Evolutionary conservation across 2,888 invertebrate species (phyloP).

Genomic region (Protonemura montana): DNA sequence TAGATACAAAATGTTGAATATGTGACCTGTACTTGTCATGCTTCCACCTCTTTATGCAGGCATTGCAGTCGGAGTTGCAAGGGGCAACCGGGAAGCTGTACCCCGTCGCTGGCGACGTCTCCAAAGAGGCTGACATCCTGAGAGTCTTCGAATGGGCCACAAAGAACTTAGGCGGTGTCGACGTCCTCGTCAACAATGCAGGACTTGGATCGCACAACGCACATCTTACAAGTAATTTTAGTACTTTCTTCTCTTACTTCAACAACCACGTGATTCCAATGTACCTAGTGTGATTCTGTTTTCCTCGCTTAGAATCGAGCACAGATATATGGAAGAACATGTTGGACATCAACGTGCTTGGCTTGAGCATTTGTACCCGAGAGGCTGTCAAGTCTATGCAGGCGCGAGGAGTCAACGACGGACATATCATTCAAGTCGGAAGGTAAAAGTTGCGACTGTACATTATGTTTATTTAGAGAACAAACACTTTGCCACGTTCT

Average conservation of each 20-base stretch:
- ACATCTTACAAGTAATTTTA: not conserved
- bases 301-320: slow-evolving; percentile 55
- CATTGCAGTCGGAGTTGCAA: not conserved
- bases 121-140: slow-evolving; percentile 19
- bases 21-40: too few relatives aligned
- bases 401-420: slow-evolving; percentile 54
- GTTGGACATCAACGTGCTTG: slow-evolving; percentile 57
- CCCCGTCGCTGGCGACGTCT: not conserved
- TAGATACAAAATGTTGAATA: too few relatives aligned
- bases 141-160: slow-evolving; percentile 14
- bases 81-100: slow-evolving; percentile 33
- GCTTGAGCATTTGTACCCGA: slow-evolving; percentile 55
- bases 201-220: not conserved
- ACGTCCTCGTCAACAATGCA: slow-evolving; percentile 33
- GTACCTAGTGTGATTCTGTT: not conserved
- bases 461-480: too few relatives aligned
- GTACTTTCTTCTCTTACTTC: too few relatives aligned
- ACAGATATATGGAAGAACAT: slow-evolving; percentile 55
- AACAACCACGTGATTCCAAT: too few relatives aligned
- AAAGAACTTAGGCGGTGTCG: slow-evolving; percentile 26
- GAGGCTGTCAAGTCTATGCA: slow-evolving; percentile 56
- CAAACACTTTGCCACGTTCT: too few relatives aligned
- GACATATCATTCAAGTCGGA: slow-evolving; percentile 59
- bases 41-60: slow-evolving; percentile 1
- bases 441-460: slow-evolving; percentile 54